phyloP scores from a whole-genome alignment of 92 coral and sea anemone genomes.

The Zoanthus sansibaricus region DNA sequence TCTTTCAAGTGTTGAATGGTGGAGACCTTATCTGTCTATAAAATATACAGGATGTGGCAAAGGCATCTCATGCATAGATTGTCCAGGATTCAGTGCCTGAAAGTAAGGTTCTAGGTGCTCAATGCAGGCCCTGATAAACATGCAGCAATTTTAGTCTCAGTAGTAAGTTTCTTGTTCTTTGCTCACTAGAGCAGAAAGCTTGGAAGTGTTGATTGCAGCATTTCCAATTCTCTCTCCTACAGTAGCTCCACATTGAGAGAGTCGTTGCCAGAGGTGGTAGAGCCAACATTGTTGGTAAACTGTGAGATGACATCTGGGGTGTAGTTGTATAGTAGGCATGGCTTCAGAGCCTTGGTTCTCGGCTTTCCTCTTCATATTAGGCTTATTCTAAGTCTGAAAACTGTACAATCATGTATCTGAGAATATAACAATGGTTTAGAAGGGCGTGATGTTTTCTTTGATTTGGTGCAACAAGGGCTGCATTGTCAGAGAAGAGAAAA shows the following conservation, averaged over 20 bases:
- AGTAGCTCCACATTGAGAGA: neutral
- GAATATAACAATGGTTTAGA: neutral
- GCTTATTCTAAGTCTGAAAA: conserved; percentile 1
- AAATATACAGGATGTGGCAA: neutral
- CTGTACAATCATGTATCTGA: neutral
- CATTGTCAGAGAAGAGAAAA: conserved; percentile 14
- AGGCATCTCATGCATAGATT: neutral
- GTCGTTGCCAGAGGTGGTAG: neutral
- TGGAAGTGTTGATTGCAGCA: neutral
- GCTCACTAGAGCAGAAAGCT: neutral
- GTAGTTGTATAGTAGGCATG: neutral
- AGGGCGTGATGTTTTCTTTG: conserved; percentile 3
- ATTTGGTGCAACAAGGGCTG: conserved; percentile 32
- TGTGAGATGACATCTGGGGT: neutral
- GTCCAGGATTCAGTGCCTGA: neutral
- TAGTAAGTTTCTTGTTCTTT: neutral
- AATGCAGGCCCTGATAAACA: neutral
- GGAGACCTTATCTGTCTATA: too few species aligned
- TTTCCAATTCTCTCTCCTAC: neutral
- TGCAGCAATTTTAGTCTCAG: neutral
- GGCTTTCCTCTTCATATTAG: neutral
- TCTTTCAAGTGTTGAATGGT: neutral
- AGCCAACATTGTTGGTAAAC: neutral
- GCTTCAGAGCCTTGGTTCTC: neutral
- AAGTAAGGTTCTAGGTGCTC: conserved; percentile 6